Base-by-base conservation (phyloP, 2,888 invertebrate species). In the Tortricodes alternella region DNA sequence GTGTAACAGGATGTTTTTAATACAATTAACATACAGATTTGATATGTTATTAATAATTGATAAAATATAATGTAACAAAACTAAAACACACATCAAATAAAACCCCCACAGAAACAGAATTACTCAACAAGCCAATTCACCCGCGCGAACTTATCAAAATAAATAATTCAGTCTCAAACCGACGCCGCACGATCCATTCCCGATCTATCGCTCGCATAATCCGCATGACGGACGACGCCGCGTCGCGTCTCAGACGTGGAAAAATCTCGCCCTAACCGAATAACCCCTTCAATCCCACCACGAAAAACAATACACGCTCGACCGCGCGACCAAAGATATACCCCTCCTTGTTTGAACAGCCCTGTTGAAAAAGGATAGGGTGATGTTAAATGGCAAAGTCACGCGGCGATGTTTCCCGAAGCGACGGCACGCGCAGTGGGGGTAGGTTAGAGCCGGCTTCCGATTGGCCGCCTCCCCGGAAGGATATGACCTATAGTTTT, bases 401-500 rank as follows among this genome's bases (percentile, higher is more conserved):
- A 15, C n/a, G 5, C 11, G 34, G 2, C 18, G 11, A 23, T 21
- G 18, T 21, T 44, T 27, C 11, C 2, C 18, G 23, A 21, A 21
- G 50, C 16, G 9, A 8, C 23, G 24, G 8, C 16, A 7, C 27
- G 16, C 34, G 44, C 41, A 50, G 56, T 44, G 68, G 73, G 72
- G 64, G 63, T 62, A 44, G 62, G 62, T 66, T 66, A 64, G 63
- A 62, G 68, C 77, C 68, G 73, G 82, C 80, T 84, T 90, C 89
- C 89, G 89, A 90, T 90, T 90, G 89, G 89, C 84, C 83, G 82
- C 73, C 80, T 74, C 81, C 80, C 85, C 82, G 89, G 90, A 90
- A 89, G 90, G 90, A 90, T 89, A 88, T 89, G 89, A 89, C 89
- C 90, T 90, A 89, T 90, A 90, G 90, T 90, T 90, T 90, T 89